Conservation (phyloP, 2,888 invertebrate species). For the Rugalucina vietnamica region DNA sequence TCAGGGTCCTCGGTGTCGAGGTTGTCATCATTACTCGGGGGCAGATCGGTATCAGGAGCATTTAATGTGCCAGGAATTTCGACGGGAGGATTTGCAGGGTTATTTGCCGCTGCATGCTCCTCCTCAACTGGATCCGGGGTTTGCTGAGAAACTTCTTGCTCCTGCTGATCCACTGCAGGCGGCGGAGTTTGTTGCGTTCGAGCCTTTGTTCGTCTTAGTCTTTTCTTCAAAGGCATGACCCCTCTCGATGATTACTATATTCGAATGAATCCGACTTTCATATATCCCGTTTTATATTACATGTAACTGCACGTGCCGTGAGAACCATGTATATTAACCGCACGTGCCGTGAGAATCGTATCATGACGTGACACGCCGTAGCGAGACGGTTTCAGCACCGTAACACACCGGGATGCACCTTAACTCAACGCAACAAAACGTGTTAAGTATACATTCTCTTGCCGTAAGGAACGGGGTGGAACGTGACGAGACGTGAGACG, state of each 20-base stretch:
- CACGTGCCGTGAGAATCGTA: background rate
- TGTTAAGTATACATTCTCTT: background rate
- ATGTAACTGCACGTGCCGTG: background rate
- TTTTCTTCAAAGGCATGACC: background rate
- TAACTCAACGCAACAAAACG: background rate
- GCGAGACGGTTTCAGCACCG: background rate
- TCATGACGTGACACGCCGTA: background rate
- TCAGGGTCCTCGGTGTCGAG: background rate
- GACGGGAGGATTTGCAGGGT: slow-evolving; percentile 18
- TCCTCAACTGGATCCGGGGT: slow-evolving; percentile 17
- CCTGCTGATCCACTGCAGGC: background rate
- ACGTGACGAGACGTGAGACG: background rate
- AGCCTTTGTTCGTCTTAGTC: background rate
- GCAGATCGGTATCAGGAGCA: no score
- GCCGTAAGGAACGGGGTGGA: background rate
- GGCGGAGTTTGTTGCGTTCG: background rate
- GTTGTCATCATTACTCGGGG: no score
- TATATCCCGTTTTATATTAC: background rate
- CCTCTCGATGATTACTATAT: background rate
- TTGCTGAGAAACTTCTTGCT: background rate
- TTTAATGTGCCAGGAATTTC: background rate
- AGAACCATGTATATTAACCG: background rate
- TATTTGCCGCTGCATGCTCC: slow-evolving; percentile 11
- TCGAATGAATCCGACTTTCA: background rate
- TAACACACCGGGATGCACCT: background rate